Conservation (phyloP, 2,797 vertebrate genomes). For the Pteropus rufus region DNA sequence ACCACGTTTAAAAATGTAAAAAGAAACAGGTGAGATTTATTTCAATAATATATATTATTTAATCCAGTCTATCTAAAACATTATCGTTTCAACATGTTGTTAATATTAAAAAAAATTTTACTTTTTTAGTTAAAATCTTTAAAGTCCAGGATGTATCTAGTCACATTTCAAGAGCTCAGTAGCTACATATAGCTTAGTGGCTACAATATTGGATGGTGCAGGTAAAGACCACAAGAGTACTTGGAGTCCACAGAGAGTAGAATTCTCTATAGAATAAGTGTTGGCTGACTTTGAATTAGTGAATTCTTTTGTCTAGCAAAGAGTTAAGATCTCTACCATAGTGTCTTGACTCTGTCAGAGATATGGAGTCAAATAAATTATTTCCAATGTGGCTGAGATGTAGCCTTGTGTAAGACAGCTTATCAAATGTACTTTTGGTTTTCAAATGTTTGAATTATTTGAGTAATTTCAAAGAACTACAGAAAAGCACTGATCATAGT, state of each 20-base stretch:
- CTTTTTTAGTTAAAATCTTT: background rate
- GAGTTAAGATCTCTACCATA: background rate
- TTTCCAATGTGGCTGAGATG: background rate
- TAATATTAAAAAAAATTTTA: background rate
- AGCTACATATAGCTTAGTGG: background rate
- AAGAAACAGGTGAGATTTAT: background rate
- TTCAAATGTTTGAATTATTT: slow-evolving; percentile 33
- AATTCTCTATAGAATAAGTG: background rate
- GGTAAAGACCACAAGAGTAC: background rate
- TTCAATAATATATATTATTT: slow-evolving; percentile 1
- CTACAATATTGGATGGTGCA: background rate
- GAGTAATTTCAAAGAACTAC: slow-evolving; percentile 4
- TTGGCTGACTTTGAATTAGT: background rate
- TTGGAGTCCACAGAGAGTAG: background rate
- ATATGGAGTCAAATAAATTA: background rate
- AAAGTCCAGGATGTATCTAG: background rate
- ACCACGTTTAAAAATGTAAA: background rate
- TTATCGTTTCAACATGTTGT: background rate
- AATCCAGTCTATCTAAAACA: background rate
- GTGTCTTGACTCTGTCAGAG: background rate
- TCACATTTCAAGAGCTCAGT: background rate
- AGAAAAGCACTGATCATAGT: background rate
- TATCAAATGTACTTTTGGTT: background rate
- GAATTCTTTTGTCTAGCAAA: background rate
- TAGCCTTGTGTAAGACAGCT: background rate